Base-by-base conservation (phyloP, 2,113 vertebrate species). In the Rallus limicola region DNA sequence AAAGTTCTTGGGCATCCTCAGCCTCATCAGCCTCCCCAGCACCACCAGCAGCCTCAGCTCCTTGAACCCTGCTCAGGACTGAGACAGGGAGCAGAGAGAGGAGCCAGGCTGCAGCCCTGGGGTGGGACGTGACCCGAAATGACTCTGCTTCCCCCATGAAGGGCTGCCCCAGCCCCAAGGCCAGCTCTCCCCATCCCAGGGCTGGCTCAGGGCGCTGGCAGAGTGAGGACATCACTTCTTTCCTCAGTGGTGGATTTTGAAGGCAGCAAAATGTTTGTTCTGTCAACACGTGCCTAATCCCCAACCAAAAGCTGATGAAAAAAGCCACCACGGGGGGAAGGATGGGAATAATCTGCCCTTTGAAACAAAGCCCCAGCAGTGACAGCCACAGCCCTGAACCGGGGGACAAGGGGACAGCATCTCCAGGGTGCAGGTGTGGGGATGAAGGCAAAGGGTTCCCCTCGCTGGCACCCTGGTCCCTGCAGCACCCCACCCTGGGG, bases 221-320 rank as follows among this genome's bases (percentile, higher is more conserved):
- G 67, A 69, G 75, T 15, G 19, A 95, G 67, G 64, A 92, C 62
- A 4, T 84, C 42, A 3, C 91, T 90, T 38, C 91, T 84, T 56
- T 96, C 91, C 68, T 82, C 92, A 26, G 71, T 8, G 25, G 81
- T 83, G 92, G 92, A 97, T 94, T 95, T 6, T 67, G 81, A 96
- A 83, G 36, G 55, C 80, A 94, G 95, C 68, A 92, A 95, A 94
- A 62, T 97, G 96, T 97, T 97, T 97, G 95, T 96, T 97, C 93
- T 97, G 97, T 97, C 97, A 97, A 97, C 93, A 97, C 7, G 21
- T 71, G 92, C 90, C 93, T 97, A 97, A 97, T 97, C 96, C 96
- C 69, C 91, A 33, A 93, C 84, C 65, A 82, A 97, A 95, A 97
- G 94, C 93, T 0, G 91, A 95, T 96, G 97, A 94, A 94, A 80